Evolutionary conservation across 2,797 vertebrate species (phyloP), one percentile per base, ranked within the genome.

Genomic region (Pseudochirops cupreus): DNA sequence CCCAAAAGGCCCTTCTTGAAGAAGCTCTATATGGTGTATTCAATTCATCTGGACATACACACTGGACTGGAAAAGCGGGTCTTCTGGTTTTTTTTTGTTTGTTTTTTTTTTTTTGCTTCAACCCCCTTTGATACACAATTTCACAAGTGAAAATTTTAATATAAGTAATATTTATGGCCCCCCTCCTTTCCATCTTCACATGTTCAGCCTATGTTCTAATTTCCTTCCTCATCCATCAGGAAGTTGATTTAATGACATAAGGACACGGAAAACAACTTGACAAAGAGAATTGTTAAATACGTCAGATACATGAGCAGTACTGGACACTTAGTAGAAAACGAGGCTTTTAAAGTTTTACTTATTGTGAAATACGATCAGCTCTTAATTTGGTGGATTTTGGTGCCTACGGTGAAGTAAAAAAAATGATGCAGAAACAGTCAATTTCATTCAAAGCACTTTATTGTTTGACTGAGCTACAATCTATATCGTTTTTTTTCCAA

Each of bases 371-470:
- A 96, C 91, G 62, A 29, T 91, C 13, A 0, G 92, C 93, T 97
- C 97, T 96, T 55, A 87, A 54, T 57, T 93, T 92, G 52, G 53
- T 97, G 97, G 93, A 90, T 95, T 94, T 97, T 58, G 74, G 93
- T 95, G 82, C 96, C 97, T 98, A 96, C 56, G 56, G 46, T 94
- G 94, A 97, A 95, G 94, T 33, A 18, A 97, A 92, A 53, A 54
- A 87, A 96, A 94, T 46, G 28, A 97, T 96, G 97, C 95, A 97
- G 95, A 92, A 97, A 96, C 74, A 97, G 95, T 97, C 62, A 26
- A 93, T 98, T 94, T 97, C 93, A 91, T 97, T 59, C 92, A 96
- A 98, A 98, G 98, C 98, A 98, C 98, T 98, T 98, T 98, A 98
- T 97, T 90, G 94, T 98, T 98, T 97, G 96, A 95, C 93, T 95